Conservation (phyloP, 2,888 invertebrate genomes). For the Artemia sinica region DNA sequence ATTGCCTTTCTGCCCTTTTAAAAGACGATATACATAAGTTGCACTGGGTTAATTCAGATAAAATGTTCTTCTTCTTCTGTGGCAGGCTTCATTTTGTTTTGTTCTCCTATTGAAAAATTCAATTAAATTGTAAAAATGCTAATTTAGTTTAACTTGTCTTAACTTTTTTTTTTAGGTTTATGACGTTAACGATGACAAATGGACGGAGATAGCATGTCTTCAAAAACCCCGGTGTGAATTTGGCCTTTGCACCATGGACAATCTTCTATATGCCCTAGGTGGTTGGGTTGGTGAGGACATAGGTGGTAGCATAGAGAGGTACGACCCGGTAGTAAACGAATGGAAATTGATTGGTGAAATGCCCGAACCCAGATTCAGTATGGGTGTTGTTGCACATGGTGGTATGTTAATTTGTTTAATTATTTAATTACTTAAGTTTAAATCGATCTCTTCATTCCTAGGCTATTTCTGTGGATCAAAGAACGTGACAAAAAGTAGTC, state of each 20-base stretch:
- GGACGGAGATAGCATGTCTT: conserved; percentile 48
- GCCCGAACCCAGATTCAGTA: conserved; percentile 69
- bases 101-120: too few species aligned
- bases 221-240: conserved; percentile 73
- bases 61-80: too few species aligned
- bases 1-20: too few species aligned
- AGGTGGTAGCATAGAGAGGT: conserved; percentile 69
- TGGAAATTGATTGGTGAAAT: conserved; percentile 62
- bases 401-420: conserved; percentile 36
- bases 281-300: conserved; percentile 87
- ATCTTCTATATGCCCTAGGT: conserved; percentile 67
- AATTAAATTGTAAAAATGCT: too few species aligned
- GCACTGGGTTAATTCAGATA: too few species aligned
- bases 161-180: conserved; percentile 37
- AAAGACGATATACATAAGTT: too few species aligned
- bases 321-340: conserved; percentile 55
- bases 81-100: too few species aligned
- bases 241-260: conserved; percentile 65
- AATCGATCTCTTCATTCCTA: too few species aligned
- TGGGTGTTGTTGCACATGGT: conserved; percentile 71
- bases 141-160: too few species aligned
- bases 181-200: conserved; percentile 47
- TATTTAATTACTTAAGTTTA: too few species aligned
- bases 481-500: too few species aligned
- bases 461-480: too few species aligned